Evolutionary conservation across 2,888 invertebrate species (phyloP), one percentile per base, ranked within the genome.

Genomic region (Aphodius granarius): DNA sequence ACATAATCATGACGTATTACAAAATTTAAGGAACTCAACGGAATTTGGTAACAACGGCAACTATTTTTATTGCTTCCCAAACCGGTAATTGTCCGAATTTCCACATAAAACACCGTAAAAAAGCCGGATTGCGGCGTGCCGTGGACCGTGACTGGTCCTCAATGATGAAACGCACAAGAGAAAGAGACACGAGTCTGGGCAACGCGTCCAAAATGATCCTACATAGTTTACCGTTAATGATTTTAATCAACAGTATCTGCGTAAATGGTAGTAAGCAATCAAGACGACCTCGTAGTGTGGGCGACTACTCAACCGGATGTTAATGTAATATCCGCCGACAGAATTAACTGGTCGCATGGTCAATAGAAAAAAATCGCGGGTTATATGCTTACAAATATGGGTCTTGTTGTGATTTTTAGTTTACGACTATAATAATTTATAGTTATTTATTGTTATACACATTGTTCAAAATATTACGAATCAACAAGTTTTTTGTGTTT

Each of bases 251-350:
- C 43, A 43, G 43, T 43, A 43, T 43, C 43, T 13, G 43, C 43
- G 71, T 19, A 43, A 71, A 71, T 71, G 71, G 71, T 71, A 43
- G 43, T n/a, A n/a, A n/a, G n/a, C 62, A 43, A 71, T 43, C 18
- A 63, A 71, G 71, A 71, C 43, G 71, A 43, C 18, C 71, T 71
- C 71, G 62, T 16, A 23, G 63, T 19, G 43, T 62, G 23, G 71
- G 63, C 19, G 43, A 43, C 62, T n/a, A n/a, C n/a, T n/a, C 43
- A 3, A 43, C 43, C 71, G 71, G 71, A 71, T 71, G 71, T 71
- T 71, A 71, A 71, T 71, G 71, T 63, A 71, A 71, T 71, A 71
- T 71, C 71, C 71, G 71, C 62, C 71, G 71, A 63, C 62, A 71
- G 63, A n/a, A 43, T 9, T 9, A 43, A 9, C 6, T 43, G 43